Conservation (phyloP, 2,113 vertebrate species). For the Rhinoderma darwinii region DNA sequence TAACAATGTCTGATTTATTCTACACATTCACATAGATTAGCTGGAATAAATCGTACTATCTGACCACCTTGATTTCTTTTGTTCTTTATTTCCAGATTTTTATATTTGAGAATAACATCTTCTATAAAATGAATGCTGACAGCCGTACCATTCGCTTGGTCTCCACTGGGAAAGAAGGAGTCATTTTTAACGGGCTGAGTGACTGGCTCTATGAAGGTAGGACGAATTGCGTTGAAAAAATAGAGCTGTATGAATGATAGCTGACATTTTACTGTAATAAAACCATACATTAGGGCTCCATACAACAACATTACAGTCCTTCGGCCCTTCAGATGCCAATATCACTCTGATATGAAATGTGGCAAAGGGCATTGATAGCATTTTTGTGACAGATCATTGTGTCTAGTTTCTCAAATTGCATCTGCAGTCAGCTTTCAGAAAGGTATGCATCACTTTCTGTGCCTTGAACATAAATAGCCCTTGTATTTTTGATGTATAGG, state of each 20-base stretch:
- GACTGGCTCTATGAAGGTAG: conserved; percentile 99
- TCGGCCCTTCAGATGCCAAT: conserved; percentile 50
- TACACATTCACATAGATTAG: not conserved
- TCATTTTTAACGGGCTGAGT: conserved; percentile 94
- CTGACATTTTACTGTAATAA: conserved; percentile 55
- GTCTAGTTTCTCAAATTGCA: conserved; percentile 55
- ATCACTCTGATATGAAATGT: conserved; percentile 46
- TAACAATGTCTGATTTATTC: conserved; percentile 3
- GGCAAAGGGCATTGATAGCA: conserved; percentile 46
- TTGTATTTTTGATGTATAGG: conserved; percentile 50
- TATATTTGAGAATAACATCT: conserved; percentile 99
- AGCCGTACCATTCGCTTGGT: conserved; percentile 96
- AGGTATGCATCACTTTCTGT: conserved; percentile 49
- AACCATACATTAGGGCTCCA: conserved; percentile 50
- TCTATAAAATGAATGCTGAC: conserved; percentile 91
- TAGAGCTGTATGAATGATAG: conserved; percentile 47
- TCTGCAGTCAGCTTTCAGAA: conserved; percentile 41
- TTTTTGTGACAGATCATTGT: conserved; percentile 58
- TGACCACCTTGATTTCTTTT: conserved; percentile 39
- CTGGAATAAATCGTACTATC: not conserved
- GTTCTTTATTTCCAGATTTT: conserved; percentile 82
- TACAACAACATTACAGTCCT: conserved; percentile 51
- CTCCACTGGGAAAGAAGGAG: conserved; percentile 91
- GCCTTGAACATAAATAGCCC: conserved; percentile 46
- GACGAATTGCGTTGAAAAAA: conserved; percentile 50